Evolutionary conservation across 2,888 invertebrate genomes (phyloP), one percentile per base, ranked within the genome.

Genomic region (Drosophila putrida): DNA sequence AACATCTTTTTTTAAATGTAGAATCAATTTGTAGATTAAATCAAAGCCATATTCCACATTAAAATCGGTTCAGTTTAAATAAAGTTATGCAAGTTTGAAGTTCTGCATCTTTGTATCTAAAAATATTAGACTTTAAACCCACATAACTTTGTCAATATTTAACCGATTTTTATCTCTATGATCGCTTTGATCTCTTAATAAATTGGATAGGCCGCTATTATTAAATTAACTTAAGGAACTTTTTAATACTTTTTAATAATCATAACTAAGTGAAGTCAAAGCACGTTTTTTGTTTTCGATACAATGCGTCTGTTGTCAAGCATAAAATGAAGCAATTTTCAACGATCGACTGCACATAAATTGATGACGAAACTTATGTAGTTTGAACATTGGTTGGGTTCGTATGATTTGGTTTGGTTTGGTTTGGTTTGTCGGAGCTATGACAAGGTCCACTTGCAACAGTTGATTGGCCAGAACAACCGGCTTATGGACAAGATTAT

Each of bases 391-490:
- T 55, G 43, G 33, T 15, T 41, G 15, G 15, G 5, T 55, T 38
- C 11, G 28, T 13, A 28, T 61, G n/a, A 36, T 13, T 61, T n/a
- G 36, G 35, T 36, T 49, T 54, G 41, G 31, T 13, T 39, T 36
- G 11, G 36, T 10, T 59, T 51, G 51, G 46, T 20, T 41, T 36
- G 44, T 31, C 50, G 50, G 2, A n/a, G 53, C 44, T 36, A 8
- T 51, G 41, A 68, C 77, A 77, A 78, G 71, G 71, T 59, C 55
- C 55, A 75, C 75, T 72, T 63, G 73, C 46, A 36, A 8, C 50
- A 60, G 66, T 78, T 44, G 51, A 35, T 65, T 44, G 75, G 66
- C 66, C 39, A 44, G 78, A 53, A 54, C 68, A 75, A 77, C 74
- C 75, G 64, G 78, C 77, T 75, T 43, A 55, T 36, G 54, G 54